These are phyloP conservation scores for Pundamilia nyererei DNA, from an alignment of 2,113 vertebrate genomes.

Conservation along the genomic window DNA sequence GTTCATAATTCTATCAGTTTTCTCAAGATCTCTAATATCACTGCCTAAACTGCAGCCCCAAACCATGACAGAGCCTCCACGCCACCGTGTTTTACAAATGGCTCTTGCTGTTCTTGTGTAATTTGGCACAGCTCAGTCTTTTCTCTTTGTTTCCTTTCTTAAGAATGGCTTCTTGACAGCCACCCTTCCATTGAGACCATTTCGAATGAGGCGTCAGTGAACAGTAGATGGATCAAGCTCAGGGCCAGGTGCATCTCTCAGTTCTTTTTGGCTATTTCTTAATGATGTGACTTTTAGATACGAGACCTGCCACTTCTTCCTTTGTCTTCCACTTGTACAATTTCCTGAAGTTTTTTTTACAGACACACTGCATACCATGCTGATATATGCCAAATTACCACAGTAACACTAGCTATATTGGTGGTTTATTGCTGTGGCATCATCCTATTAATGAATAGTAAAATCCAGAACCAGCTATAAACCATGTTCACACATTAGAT, in stretches of 20 bases:
- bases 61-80: background rate
- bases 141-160: background rate
- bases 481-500: background rate
- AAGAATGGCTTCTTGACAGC: background rate
- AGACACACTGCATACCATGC: background rate
- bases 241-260: background rate
- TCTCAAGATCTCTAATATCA: background rate
- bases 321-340: background rate
- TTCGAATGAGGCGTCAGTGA: background rate
- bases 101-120: background rate
- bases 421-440: background rate
- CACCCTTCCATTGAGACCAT: background rate
- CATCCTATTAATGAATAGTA: background rate
- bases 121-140: background rate
- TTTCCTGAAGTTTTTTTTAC: background rate
- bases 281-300: background rate
- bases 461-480: background rate
- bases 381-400: background rate
- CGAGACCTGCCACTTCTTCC: background rate
- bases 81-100: background rate
- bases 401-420: conserved; percentile 1
- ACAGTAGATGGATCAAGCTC: background rate
- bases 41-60: background rate
- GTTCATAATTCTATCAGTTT: background rate
- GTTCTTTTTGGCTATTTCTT: background rate